Evolutionary conservation across 2,888 invertebrate species (phyloP).

Genomic region (Chrysolina oricalcia): DNA sequence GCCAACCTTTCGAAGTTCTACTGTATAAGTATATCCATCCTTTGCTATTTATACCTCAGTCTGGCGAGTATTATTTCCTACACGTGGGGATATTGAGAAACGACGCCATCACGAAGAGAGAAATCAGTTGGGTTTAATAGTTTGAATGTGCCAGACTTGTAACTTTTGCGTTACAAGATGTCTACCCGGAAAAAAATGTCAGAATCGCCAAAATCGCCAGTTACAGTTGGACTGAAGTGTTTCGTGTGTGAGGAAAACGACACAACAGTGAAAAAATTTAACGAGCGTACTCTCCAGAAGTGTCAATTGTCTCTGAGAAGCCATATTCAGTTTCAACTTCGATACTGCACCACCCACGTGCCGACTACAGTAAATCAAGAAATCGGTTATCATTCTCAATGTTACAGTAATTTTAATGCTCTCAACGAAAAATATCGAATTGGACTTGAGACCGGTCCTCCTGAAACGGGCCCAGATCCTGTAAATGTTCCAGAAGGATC

Average conservation of each 20-base stretch:
- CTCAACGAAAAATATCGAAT: constrained; percentile 26
- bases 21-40: too few relatives aligned
- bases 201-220: constrained; percentile 23
- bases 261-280: constrained; percentile 27
- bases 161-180: constrained; percentile 27
- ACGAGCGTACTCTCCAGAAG: constrained; percentile 26
- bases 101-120: constrained; percentile 26
- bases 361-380: constrained; percentile 23
- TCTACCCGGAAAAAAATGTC: constrained; percentile 25
- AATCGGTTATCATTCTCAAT: constrained; percentile 27
- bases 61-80: constrained; percentile 24
- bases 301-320: constrained; percentile 28
- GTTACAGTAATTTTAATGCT: constrained; percentile 27
- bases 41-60: constrained; percentile 9
- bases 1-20: too few relatives aligned
- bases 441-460: constrained; percentile 23
- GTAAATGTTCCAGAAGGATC: constrained; percentile 27
- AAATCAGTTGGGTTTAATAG: constrained; percentile 27
- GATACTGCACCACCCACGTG: constrained; percentile 21
- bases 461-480: constrained; percentile 26
- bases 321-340: constrained; percentile 26
- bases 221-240: constrained; percentile 23
- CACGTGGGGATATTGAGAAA: constrained; percentile 23
- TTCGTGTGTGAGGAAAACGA: constrained; percentile 22
- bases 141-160: constrained; percentile 17